Base-by-base conservation (phyloP, 2,113 vertebrate species). In the Vombatus ursinus region DNA sequence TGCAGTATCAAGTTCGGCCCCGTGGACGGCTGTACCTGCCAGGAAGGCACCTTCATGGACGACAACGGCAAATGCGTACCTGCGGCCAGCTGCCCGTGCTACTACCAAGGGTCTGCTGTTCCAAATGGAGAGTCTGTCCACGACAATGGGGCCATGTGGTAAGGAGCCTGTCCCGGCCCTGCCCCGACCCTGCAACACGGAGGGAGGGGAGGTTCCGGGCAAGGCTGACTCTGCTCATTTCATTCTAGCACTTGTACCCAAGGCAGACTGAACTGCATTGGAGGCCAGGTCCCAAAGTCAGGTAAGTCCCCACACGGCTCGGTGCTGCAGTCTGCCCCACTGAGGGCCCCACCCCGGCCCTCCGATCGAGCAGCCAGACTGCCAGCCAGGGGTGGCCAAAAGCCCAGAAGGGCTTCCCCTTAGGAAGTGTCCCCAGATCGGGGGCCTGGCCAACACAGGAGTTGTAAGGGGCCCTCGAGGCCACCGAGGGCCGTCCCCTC, bases 1-100 rank as follows among this genome's bases (percentile, higher is more conserved):
- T 99, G 99, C 84, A 93, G 0, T 16, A 92, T 99, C 19, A 92
- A 96, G 96, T 99, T 99, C 31, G 96, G 98, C 4, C 98, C 98
- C 0, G 98, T 99, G 92, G 99, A 99, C 0, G 99, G 99, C 16
- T 99, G 99, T 0, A 94, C 97, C 96, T 99, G 99, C 26, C 11
- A 96, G 0, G 44, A 98, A 0, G 98, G 97, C 95, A 99, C 98
- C 37, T 99, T 98, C 95, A 95, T 99, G 98, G 98, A 99, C 3
- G 98, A 99, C 1, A 91, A 37, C 16, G 98, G 98, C 91, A 98
- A 97, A 96, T 99, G 99, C 68, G 98, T 99, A 44, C 97, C 98
- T 0, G 98, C 98, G 26, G 51, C 97, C 89, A 97, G 96, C 96
- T 99, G 99, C 90, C 98, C 99, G 90, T 99, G 99, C 94, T 99